Conservation (phyloP, 1,140 invertebrate species). For the Cyphomyrmex costatus region DNA sequence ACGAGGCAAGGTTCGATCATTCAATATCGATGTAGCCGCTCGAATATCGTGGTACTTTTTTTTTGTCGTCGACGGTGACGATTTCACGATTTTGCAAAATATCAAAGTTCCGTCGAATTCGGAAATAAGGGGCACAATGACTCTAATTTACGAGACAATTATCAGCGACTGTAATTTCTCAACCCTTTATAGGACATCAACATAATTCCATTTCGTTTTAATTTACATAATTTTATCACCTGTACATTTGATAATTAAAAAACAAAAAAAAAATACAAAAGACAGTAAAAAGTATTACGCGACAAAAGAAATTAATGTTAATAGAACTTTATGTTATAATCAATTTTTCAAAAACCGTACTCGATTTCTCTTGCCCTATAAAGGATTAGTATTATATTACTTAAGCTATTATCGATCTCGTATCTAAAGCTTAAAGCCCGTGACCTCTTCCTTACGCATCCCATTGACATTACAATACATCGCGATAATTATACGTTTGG, state of each 20-base stretch:
- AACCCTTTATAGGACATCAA: slow-evolving; percentile 22
- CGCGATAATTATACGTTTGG: slow-evolving; percentile 24
- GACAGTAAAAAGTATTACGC: not conserved
- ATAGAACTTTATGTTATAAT: slow-evolving; percentile 1
- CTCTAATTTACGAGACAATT: not conserved
- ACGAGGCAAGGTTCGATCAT: slow-evolving; percentile 28
- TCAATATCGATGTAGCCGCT: slow-evolving; percentile 17
- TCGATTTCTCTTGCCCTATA: not conserved
- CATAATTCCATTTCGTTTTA: not conserved
- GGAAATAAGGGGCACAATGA: slow-evolving; percentile 1
- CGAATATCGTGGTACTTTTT: slow-evolving; percentile 21
- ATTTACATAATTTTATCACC: not conserved
- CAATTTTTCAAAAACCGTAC: not conserved
- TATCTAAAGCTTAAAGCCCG: not conserved
- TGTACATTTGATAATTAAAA: not conserved
- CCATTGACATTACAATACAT: not conserved
- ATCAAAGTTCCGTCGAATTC: not conserved
- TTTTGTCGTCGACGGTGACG: slow-evolving; percentile 23
- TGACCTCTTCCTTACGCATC: not conserved
- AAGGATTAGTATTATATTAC: slow-evolving; percentile 5
- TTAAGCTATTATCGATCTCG: slow-evolving; percentile 32
- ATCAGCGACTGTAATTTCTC: not conserved
- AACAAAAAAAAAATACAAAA: not conserved
- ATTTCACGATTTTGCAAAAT: slow-evolving; percentile 17
- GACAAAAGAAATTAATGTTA: not conserved